A percentile compares a stretch with the other conserved stretches of the same genome.
Conservation (phyloP, 2,113 vertebrate genomes). For the Neomonachus schauinslandi region DNA sequence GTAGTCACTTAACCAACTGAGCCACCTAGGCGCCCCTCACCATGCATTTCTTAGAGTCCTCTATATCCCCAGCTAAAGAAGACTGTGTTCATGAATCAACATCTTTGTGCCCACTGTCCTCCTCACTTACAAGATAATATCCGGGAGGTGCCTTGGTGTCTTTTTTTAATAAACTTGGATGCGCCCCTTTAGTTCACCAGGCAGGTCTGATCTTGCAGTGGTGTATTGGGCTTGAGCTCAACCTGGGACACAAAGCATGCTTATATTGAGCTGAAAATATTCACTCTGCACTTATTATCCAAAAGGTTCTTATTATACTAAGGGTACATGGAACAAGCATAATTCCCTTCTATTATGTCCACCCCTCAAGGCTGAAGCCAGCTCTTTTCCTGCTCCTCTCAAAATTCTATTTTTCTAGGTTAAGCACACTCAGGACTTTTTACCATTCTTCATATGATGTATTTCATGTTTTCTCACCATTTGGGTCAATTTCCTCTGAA, state of each 20-base stretch:
- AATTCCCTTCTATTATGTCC: not conserved
- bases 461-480: not conserved
- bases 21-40: not conserved
- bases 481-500: not conserved
- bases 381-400: not conserved
- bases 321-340: not conserved
- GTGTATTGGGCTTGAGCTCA: not conserved
- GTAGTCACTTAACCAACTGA: too few species aligned
- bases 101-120: not conserved
- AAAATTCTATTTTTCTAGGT: slow-evolving; percentile 4
- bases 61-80: not conserved
- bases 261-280: not conserved
- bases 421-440: not conserved
- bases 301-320: not conserved
- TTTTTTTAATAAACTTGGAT: not conserved
- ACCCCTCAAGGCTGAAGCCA: not conserved
- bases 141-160: not conserved
- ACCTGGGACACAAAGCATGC: not conserved
- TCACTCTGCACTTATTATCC: not conserved
- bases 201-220: not conserved
- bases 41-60: not conserved
- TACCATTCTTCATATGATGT: not conserved
- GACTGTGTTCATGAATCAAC: not conserved
- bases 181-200: not conserved
- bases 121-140: not conserved